Evolutionary conservation across 2,113 vertebrate genomes (phyloP), one percentile per base, ranked within the genome.

Genomic region (Neomonachus schauinslandi): DNA sequence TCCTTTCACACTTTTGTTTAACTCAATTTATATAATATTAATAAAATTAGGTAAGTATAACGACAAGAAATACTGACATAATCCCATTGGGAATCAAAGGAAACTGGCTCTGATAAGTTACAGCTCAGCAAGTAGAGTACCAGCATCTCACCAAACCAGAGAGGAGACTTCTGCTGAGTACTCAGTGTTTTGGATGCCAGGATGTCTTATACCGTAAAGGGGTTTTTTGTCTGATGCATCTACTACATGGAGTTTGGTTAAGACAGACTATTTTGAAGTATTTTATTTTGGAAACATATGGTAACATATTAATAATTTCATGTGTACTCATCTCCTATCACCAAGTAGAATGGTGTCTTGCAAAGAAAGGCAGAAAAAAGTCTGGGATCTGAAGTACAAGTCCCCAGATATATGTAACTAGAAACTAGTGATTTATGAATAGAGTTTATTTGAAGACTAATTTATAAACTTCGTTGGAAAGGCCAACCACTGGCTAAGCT

Each of bases 401-500:
- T 72, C 14, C 1, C 57, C 39, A 90, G 87, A 49, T 61, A 61
- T 42, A 55, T 7, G 2, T 80, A 57, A 76, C 88, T 77, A 91
- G 22, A 95, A 79, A 65, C 24, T 55, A 46, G 5, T 57, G 55
- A 96, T 59, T 94, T 79, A 95, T 80, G 28, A 79, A 53, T 53
- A 42, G 59, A 89, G 16, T 82, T 82, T 59, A 82, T 71, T 69
- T 69, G n/a, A 83, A 63, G 16, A 95, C 69, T 88, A 76, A 97
- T 97, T 97, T 97, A 85, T 86, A 87, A 42, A 19, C 4, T 57
- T 96, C 95, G 14, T 42, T 94, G 33, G 61, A 94, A 51, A 55
- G 74, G 39, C 81, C 96, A 95, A 67, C 33, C 19, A 59, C 31
- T 67, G 51, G 18, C 14, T 97, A 96, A 46, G 31, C 28, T 79